Evolutionary conservation across 2,888 invertebrate species (phyloP).

Genomic region (Drosophila ezoana): DNA sequence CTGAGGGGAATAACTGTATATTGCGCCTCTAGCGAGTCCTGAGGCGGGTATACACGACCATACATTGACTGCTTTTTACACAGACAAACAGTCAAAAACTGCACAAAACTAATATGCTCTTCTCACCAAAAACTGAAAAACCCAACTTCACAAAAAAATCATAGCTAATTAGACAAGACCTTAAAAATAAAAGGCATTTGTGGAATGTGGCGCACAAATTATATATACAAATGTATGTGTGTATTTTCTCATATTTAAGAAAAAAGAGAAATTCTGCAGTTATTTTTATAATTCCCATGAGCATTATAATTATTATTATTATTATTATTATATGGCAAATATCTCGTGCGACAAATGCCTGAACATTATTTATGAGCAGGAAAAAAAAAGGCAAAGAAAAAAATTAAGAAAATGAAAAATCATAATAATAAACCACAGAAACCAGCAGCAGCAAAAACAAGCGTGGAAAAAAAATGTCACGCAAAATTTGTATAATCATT

Average conservation of each 20-base stretch:
- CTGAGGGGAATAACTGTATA: too few species aligned
- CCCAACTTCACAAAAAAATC: background rate
- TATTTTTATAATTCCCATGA: slow-evolving; percentile 61
- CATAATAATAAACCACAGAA: slow-evolving; percentile 3
- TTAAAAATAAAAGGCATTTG: slow-evolving; percentile 45
- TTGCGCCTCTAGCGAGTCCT: too few species aligned
- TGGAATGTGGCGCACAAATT: slow-evolving; percentile 55
- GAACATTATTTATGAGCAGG: slow-evolving; percentile 66
- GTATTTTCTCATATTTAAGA: background rate
- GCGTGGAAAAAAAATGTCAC: slow-evolving; percentile 46
- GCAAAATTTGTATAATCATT: slow-evolving; percentile 40
- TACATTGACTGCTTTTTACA: too few species aligned
- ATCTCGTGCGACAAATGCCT: slow-evolving; percentile 75
- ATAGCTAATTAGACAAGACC: slow-evolving; percentile 30
- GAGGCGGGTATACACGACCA: too few species aligned
- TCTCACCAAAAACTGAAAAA: background rate
- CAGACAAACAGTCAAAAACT: too few species aligned
- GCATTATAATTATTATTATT: slow-evolving; percentile 38
- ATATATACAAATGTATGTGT: too few species aligned
- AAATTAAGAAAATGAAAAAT: slow-evolving; percentile 8
- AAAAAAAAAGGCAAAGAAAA: slow-evolving; percentile 17
- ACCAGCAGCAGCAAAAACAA: slow-evolving; percentile 32
- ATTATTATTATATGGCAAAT: slow-evolving; percentile 43
- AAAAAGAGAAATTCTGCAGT: slow-evolving; percentile 42
- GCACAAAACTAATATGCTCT: too few species aligned